Evolutionary conservation across 2,888 invertebrate genomes (phyloP).

Genomic region (Dasypolia templi): DNA sequence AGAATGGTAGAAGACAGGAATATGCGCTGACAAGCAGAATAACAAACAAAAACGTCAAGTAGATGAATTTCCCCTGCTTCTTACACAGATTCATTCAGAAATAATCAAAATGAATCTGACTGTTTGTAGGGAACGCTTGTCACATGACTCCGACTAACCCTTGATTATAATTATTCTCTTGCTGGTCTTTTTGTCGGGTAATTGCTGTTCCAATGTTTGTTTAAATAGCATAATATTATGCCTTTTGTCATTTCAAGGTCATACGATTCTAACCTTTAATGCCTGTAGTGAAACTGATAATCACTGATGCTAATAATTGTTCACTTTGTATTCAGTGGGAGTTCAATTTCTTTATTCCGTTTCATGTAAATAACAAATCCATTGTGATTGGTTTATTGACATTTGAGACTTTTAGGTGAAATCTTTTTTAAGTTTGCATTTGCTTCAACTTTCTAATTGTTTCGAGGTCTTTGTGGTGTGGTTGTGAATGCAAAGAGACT

Average conservation of each 20-base stretch:
- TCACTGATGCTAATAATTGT: constrained; percentile 44
- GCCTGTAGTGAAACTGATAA: constrained; percentile 38
- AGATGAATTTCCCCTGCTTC: background rate
- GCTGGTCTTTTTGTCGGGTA: constrained; percentile 5
- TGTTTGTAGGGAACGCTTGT: constrained; percentile 1
- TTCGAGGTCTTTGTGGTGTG: constrained; percentile 37
- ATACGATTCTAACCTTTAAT: constrained; percentile 32
- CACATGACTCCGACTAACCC: background rate
- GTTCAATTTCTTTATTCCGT: constrained; percentile 60
- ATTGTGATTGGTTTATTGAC: constrained; percentile 62
- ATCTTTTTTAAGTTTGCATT: constrained; percentile 42
- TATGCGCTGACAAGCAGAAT: background rate
- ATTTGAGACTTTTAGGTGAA: constrained; percentile 57
- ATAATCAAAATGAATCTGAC: background rate
- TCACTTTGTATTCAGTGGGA: constrained; percentile 57
- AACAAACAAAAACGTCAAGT: background rate
- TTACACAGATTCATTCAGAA: background rate
- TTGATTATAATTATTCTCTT: constrained; percentile 4
- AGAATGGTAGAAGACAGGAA: background rate
- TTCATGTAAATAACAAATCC: constrained; percentile 58
- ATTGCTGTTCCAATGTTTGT: constrained; percentile 17
- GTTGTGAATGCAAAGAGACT: constrained; percentile 59
- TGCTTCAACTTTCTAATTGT: constrained; percentile 61
- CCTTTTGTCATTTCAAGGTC: constrained; percentile 21
- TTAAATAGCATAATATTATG: background rate